Evolutionary conservation across 1,140 invertebrate species (phyloP), one percentile per base, ranked within the genome.

Genomic region (Brachionus calyciflorus): DNA sequence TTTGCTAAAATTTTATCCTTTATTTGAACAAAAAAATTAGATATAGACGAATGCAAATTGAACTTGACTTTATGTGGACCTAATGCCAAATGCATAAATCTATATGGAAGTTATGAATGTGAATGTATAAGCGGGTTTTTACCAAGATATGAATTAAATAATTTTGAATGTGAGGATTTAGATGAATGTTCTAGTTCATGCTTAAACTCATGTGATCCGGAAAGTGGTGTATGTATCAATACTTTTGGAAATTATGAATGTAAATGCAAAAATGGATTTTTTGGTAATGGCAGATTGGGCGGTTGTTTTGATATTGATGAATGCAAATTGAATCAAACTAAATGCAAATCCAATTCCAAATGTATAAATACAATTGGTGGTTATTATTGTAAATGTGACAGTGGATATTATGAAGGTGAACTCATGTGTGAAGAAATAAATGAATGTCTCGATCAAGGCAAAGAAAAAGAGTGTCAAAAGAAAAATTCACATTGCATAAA

Each of bases 361-460:
- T 73, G 69, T 19, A 5, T 73, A 10, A 73, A 76, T 33, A 55
- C 53, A 37, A 37, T 60, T 2, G 73, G 73, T 9, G 28, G 40
- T 57, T 76, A 26, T 60, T 21, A 33, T 1, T 76, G 73, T 19
- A 51, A 28, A 30, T 70, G 65, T 51, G 14, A 30, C 7, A 24
- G 17, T 3, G 65, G 65, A 12, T 70, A 21, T 9, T 70, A 6
- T 24, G 21, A 51, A 5, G 46, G 17, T 21, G 65, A 40, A 48
- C 19, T 14, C 1, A 9, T 6, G 9, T 73, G 69, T 55, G 44
- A 73, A 73, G 76, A 77, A 17, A 49, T 77, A 46, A 49, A 77
- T 49, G 76, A 77, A 30, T 77, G 76, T 48, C 7, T 46, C n/a
- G 73, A 76, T 28, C 73, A 48, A 57, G 40, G 14, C 7, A 49